Percentiles rank a stretch among this genome's conserved stretches.
These are phyloP conservation scores for Baccha elongata DNA, from an alignment of 2,888 invertebrate genomes.

Conservation along the genomic window DNA sequence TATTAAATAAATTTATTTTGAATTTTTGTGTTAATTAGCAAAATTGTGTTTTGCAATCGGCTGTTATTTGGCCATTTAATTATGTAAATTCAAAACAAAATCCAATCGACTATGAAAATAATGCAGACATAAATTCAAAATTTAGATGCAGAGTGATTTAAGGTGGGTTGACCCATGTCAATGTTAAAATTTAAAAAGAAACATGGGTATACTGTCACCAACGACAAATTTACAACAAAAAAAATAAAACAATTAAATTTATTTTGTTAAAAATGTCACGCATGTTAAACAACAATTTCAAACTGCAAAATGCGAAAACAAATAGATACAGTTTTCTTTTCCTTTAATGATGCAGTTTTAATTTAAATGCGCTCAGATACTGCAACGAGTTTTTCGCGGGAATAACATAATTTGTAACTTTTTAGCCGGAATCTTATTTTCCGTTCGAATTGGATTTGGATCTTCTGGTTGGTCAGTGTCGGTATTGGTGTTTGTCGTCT, in stretches of 20 bases:
- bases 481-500: not conserved
- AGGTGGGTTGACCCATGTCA: not conserved
- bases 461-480: constrained; percentile 4
- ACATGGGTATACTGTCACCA: too few relatives aligned
- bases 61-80: not conserved
- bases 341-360: constrained; percentile 14
- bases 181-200: too few relatives aligned
- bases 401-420: constrained; percentile 15
- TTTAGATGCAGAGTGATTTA: not conserved
- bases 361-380: constrained; percentile 30
- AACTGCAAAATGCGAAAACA: not conserved
- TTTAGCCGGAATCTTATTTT: constrained; percentile 3
- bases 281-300: not conserved
- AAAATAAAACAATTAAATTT: constrained; percentile 5
- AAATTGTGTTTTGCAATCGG: constrained; percentile 1
- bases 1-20: not conserved
- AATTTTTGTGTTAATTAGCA: not conserved
- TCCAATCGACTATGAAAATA: not conserved
- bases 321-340: constrained; percentile 12
- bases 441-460: constrained; percentile 5
- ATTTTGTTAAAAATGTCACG: constrained; percentile 14
- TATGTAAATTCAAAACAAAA: not conserved
- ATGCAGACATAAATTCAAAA: too few relatives aligned
- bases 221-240: not conserved
- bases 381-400: constrained; percentile 1